Evolutionary conservation across 2,797 vertebrate species (phyloP).

Genomic region (Agapornis canus): DNA sequence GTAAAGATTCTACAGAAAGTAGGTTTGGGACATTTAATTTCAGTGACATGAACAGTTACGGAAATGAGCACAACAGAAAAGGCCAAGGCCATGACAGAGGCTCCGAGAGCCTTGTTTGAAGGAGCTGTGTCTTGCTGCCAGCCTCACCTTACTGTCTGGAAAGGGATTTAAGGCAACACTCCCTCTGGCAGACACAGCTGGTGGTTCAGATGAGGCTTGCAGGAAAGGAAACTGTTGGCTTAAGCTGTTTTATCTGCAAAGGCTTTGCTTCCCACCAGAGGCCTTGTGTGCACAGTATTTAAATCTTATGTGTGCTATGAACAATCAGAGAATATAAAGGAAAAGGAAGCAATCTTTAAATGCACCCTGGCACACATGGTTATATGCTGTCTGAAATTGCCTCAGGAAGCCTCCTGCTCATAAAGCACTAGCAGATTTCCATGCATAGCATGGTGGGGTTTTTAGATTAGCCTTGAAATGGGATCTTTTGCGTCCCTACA

Average conservation of each 20-base stretch:
- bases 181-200: background rate
- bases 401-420: background rate
- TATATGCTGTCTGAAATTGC: background rate
- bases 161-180: background rate
- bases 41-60: background rate
- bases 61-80: background rate
- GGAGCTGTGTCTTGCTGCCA: background rate
- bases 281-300: background rate
- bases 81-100: background rate
- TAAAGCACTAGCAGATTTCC: background rate
- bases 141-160: background rate
- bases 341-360: background rate
- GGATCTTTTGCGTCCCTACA: background rate
- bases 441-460: accelerated
- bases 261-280: background rate
- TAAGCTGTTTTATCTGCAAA: background rate
- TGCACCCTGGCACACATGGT: background rate
- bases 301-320: background rate
- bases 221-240: background rate
- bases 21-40: background rate
- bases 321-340: background rate
- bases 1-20: background rate
- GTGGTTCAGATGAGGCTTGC: background rate
- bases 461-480: background rate
- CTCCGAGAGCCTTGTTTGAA: background rate